Percentiles rank a stretch among this genome's conserved stretches.
Evolutionary conservation across 2,113 vertebrate species (phyloP).

Genomic region (Pelobates fuscus): DNA sequence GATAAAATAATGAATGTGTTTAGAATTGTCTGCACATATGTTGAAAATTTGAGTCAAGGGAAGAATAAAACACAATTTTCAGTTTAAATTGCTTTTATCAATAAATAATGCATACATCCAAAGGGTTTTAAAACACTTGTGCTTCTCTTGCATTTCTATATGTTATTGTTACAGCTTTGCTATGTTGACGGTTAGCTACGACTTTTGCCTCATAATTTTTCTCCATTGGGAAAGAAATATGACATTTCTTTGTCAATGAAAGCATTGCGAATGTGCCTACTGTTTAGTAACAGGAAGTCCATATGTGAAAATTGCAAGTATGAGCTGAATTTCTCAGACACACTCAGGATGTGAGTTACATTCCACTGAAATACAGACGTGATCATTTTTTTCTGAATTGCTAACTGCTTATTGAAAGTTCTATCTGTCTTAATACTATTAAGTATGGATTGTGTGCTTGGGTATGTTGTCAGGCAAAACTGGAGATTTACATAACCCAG

Average conservation of each 20-base stretch:
- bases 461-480: conserved; percentile 23
- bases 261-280: conserved; percentile 38
- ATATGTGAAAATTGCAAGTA: conserved; percentile 42
- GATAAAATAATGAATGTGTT: too few relatives aligned
- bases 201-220: conserved; percentile 29
- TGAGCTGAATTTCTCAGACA: conserved; percentile 41
- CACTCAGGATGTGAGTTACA: conserved; percentile 42
- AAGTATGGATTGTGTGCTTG: conserved; percentile 22
- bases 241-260: conserved; percentile 38
- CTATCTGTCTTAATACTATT: conserved; percentile 2
- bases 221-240: conserved; percentile 21
- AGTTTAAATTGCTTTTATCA: too few relatives aligned
- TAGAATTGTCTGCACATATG: too few relatives aligned
- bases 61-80: too few relatives aligned
- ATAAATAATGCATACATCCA: too few relatives aligned
- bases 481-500: conserved; percentile 30
- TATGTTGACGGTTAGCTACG: conserved; percentile 18
- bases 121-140: conserved; percentile 11
- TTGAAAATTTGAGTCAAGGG: too few relatives aligned
- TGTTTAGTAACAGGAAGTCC: conserved; percentile 36
- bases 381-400: conserved; percentile 36
- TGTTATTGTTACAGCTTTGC: conserved; percentile 21
- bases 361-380: conserved; percentile 40
- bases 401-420: conserved; percentile 31
- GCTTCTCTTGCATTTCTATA: conserved; percentile 21